A percentile compares a stretch with the other conserved stretches of the same genome.
Conservation (phyloP, 2,113 vertebrate species). For the Columba janthina region DNA sequence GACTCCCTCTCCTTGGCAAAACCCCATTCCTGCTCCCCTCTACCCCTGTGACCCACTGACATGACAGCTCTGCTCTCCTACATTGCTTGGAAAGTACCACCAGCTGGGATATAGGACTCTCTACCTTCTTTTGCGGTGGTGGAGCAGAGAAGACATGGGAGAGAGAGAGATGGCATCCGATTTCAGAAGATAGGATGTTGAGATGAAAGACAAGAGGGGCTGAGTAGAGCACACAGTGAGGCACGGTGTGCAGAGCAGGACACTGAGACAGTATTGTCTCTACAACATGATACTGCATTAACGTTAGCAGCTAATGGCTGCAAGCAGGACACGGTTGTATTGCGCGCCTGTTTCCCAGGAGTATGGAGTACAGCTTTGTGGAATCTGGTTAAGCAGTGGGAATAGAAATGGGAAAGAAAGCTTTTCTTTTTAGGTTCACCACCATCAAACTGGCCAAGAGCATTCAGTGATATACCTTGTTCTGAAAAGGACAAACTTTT, state of each 20-base stretch:
- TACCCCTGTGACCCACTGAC: background rate
- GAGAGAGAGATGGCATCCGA: background rate
- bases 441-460: background rate
- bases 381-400: background rate
- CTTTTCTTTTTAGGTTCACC: background rate
- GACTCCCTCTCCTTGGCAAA: background rate
- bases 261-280: background rate
- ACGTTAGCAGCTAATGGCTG: background rate
- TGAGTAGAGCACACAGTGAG: background rate
- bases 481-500: background rate
- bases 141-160: background rate
- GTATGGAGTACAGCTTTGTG: background rate
- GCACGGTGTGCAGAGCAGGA: background rate
- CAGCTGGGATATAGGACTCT: background rate
- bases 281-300: background rate
- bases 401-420: background rate
- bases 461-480: background rate
- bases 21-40: background rate
- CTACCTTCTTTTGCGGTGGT: background rate
- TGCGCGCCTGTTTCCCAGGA: background rate
- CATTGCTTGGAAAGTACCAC: background rate
- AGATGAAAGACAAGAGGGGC: background rate
- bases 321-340: background rate
- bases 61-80: background rate
- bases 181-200: background rate